Percentiles rank a stretch among this genome's conserved stretches.
These are phyloP conservation scores for Brotula barbata DNA, from an alignment of 2,797 vertebrate genomes.

Conservation along the genomic window DNA sequence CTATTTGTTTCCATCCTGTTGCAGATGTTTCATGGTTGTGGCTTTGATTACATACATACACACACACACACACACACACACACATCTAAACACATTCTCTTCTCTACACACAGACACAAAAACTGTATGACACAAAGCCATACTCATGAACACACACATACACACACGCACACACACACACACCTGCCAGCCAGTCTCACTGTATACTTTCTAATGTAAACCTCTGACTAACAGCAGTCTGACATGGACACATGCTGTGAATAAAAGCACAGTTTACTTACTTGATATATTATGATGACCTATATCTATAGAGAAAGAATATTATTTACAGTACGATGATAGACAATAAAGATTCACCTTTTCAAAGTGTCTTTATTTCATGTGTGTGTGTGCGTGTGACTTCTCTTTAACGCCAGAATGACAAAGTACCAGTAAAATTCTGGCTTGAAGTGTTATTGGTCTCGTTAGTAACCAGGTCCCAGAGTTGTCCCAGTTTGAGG, in stretches of 20 bases:
- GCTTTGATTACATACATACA: slow-evolving; percentile 27
- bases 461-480: too few relatives aligned
- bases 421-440: too few relatives aligned
- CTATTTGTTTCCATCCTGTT: too few relatives aligned
- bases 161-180: slow-evolving; percentile 55
- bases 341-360: slow-evolving; percentile 82
- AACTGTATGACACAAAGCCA: slow-evolving; percentile 37
- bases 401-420: too few relatives aligned
- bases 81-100: slow-evolving; percentile 58
- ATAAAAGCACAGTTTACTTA: slow-evolving; percentile 84
- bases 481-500: too few relatives aligned
- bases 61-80: slow-evolving; percentile 65
- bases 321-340: slow-evolving; percentile 79
- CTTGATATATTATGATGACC: slow-evolving; percentile 79
- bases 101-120: slow-evolving; percentile 52
- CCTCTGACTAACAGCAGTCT: slow-evolving; percentile 78
- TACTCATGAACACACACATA: slow-evolving; percentile 35
- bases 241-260: slow-evolving; percentile 78
- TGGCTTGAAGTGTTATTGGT: too few relatives aligned
- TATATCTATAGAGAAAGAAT: slow-evolving; percentile 77
- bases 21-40: too few relatives aligned
- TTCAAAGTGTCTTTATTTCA: slow-evolving; percentile 70
- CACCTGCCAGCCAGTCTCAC: slow-evolving; percentile 74
- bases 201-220: slow-evolving; percentile 77
- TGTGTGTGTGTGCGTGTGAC: slow-evolving; percentile 1